These are phyloP conservation scores for Rhagium mordax DNA, from an alignment of 2,888 invertebrate species.

Conservation along the genomic window DNA sequence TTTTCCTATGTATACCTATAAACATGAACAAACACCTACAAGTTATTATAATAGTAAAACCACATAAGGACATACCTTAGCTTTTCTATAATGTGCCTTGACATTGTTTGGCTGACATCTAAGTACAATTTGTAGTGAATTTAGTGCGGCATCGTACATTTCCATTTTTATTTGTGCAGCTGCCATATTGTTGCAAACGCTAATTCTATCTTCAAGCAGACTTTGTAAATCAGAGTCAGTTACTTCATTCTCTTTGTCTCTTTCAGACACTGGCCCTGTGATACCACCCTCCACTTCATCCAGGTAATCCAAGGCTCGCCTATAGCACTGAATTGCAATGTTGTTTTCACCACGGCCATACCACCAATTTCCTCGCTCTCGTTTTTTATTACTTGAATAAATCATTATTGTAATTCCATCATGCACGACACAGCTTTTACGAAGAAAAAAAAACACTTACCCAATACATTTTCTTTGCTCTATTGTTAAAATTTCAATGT, in stretches of 20 bases:
- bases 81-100: conserved; percentile 92
- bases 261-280: conserved; percentile 26
- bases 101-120: conserved; percentile 89
- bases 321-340: conserved; percentile 89
- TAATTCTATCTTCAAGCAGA: conserved; percentile 84
- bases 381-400: conserved; percentile 77
- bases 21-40: conserved; percentile 43
- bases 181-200: conserved; percentile 93
- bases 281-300: conserved; percentile 80
- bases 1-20: conserved; percentile 78
- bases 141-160: conserved; percentile 87
- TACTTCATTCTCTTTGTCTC: conserved; percentile 58
- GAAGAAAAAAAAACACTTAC: conserved; percentile 69
- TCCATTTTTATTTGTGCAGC: conserved; percentile 92
- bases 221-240: conserved; percentile 76
- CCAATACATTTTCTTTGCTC: conserved; percentile 83
- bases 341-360: conserved; percentile 86
- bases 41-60: neutral
- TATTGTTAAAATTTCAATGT: conserved; percentile 78
- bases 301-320: conserved; percentile 86
- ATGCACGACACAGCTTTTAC: no score
- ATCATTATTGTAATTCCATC: conserved; percentile 7
- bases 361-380: conserved; percentile 93
- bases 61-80: conserved; percentile 71
- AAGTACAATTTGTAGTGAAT: conserved; percentile 87